These are phyloP conservation scores for Acrossocheilus fasciatus DNA, from an alignment of 2,797 vertebrate genomes.

Conservation along the genomic window DNA sequence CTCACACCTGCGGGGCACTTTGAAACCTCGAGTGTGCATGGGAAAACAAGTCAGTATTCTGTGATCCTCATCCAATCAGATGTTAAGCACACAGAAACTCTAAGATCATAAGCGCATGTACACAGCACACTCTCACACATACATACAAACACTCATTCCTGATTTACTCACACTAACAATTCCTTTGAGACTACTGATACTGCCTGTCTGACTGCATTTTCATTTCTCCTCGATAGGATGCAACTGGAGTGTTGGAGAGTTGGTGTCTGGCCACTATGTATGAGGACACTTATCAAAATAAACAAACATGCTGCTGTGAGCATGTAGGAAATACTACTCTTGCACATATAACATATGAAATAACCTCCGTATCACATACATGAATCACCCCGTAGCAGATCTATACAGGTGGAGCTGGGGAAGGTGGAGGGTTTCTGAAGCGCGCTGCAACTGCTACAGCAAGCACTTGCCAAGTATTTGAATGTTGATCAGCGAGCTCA, in stretches of 20 bases:
- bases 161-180: conserved; percentile 34
- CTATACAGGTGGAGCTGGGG: neutral
- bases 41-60: conserved; percentile 17
- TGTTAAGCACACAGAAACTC: conserved; percentile 25
- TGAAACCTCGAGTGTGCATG: conserved; percentile 28
- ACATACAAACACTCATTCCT: conserved; percentile 23
- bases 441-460: neutral
- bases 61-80: conserved; percentile 42
- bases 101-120: conserved; percentile 7
- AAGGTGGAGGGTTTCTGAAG: neutral
- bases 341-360: neutral
- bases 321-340: neutral
- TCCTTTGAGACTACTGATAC: conserved; percentile 22
- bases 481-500: neutral
- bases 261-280: neutral
- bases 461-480: neutral
- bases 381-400: neutral
- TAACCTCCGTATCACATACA: neutral
- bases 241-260: conserved; percentile 5
- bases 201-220: conserved; percentile 2
- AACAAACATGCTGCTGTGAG: neutral
- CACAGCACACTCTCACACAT: conserved; percentile 11
- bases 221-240: conserved; percentile 4
- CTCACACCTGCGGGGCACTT: conserved; percentile 24
- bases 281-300: neutral